Percentiles rank a stretch among this genome's conserved stretches.
phyloP scores from a whole-genome alignment of 2,888 invertebrate genomes.

The Plebejus argus region DNA sequence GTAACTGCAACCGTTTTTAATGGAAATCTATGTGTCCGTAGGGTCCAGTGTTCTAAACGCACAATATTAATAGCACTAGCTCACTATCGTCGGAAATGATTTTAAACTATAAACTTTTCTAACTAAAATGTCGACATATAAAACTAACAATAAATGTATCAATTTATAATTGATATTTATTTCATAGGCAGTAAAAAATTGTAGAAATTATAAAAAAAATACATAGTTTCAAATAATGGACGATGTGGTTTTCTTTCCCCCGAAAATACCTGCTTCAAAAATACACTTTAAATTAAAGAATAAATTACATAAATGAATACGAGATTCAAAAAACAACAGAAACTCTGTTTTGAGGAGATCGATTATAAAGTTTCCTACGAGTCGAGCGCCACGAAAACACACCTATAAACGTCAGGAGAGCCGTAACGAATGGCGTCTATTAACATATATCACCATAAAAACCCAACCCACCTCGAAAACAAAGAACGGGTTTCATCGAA shows the following conservation, averaged over 20 bases:
- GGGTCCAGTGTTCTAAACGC: conserved; percentile 80
- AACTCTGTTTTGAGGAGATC: neutral
- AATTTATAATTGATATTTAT: conserved; percentile 79
- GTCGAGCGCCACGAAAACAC: conserved; percentile 23
- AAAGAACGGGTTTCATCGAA: conserved; percentile 29
- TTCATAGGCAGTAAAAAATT: conserved; percentile 76
- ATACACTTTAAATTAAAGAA: neutral
- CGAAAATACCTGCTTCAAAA: neutral
- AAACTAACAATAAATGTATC: conserved; percentile 77
- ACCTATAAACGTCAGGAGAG: conserved; percentile 28
- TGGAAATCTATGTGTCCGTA: conserved; percentile 79
- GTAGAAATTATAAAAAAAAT: conserved; percentile 78
- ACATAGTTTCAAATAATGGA: conserved; percentile 77
- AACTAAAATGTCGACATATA: conserved; percentile 73
- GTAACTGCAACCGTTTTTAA: conserved; percentile 76
- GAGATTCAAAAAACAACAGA: neutral
- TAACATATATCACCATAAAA: conserved; percentile 33
- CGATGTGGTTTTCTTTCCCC: conserved; percentile 55
- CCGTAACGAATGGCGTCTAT: conserved; percentile 26
- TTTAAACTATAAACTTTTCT: conserved; percentile 67
- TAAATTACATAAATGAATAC: neutral
- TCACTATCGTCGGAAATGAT: conserved; percentile 73
- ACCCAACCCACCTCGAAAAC: conserved; percentile 25
- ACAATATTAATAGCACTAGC: conserved; percentile 77
- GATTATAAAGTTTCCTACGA: conserved; percentile 25